Conservation (phyloP, 2,113 vertebrate species). For the Psilopogon haemacephalus region DNA sequence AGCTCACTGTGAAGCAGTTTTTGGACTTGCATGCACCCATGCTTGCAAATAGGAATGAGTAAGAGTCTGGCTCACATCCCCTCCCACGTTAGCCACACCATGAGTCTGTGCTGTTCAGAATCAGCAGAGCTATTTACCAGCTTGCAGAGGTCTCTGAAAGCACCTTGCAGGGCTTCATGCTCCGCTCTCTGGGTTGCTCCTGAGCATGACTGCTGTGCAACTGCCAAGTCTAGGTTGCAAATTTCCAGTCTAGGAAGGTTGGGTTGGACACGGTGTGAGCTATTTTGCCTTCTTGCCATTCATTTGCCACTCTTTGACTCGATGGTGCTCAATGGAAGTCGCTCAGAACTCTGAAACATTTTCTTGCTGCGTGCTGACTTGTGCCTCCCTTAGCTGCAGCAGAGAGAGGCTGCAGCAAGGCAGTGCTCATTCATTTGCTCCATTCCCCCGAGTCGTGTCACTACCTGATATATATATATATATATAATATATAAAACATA, state of each 20-base stretch:
- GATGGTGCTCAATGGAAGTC: background rate
- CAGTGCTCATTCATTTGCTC: too few species aligned
- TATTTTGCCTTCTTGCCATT: background rate
- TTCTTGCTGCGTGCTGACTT: background rate
- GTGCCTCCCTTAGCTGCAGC: rapidly evolving
- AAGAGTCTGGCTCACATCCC: constrained; percentile 53
- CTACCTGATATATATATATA: too few species aligned
- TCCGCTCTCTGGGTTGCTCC: rapidly evolving
- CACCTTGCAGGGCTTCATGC: background rate
- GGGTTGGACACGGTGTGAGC: background rate
- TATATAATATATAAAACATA: too few species aligned
- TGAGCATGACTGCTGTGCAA: background rate
- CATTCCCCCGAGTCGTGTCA: too few species aligned
- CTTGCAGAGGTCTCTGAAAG: background rate
- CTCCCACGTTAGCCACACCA: background rate
- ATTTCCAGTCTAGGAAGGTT: background rate
- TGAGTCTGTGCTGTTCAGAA: background rate
- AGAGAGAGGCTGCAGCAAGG: background rate
- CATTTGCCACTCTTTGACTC: background rate
- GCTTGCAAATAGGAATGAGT: constrained; percentile 49
- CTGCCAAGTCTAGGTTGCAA: rapidly evolving
- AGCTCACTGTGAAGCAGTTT: constrained; percentile 5
- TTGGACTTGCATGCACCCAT: background rate
- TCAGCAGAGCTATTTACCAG: background rate
- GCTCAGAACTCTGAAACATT: background rate